Evolutionary conservation across 2,113 vertebrate genomes (phyloP).

Genomic region (Sylvietta virens): DNA sequence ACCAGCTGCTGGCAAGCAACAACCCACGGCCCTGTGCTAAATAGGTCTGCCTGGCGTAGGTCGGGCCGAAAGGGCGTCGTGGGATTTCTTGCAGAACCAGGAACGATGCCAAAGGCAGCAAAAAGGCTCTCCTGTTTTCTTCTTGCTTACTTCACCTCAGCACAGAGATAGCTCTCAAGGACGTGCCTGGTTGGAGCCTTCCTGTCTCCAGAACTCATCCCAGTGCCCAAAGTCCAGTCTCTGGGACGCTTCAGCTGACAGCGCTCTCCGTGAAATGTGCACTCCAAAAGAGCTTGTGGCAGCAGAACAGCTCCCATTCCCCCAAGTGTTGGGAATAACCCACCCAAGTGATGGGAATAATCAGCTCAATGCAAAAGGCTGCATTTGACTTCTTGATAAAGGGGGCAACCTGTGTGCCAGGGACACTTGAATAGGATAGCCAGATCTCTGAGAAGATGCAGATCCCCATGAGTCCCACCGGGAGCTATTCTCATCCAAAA

Average conservation of each 20-base stretch:
- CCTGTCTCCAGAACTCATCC: background rate
- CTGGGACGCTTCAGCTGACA: fast-evolving
- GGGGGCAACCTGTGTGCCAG: background rate
- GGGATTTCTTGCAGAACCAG: constrained; percentile 1
- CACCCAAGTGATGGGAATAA: background rate
- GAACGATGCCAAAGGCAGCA: constrained; percentile 2
- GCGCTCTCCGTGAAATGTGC: fast-evolving
- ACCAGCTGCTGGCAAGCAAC: background rate
- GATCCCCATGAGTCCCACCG: background rate
- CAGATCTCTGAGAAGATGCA: background rate
- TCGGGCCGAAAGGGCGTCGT: background rate
- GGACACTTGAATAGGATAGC: background rate
- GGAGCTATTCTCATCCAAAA: background rate
- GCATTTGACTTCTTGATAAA: background rate
- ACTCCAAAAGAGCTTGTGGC: background rate
- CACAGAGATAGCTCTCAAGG: background rate
- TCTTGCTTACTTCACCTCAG: background rate
- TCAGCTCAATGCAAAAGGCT: background rate
- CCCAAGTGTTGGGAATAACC: background rate
- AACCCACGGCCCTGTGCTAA: background rate
- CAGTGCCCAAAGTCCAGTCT: background rate
- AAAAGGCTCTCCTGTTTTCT: background rate
- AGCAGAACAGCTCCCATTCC: background rate
- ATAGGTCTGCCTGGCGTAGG: background rate
- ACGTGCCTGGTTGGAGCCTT: background rate